A percentile compares a stretch with the other conserved stretches of the same genome.
These are phyloP conservation scores for Onychomys torridus DNA, from an alignment of 2,797 vertebrate genomes.

Conservation along the genomic window DNA sequence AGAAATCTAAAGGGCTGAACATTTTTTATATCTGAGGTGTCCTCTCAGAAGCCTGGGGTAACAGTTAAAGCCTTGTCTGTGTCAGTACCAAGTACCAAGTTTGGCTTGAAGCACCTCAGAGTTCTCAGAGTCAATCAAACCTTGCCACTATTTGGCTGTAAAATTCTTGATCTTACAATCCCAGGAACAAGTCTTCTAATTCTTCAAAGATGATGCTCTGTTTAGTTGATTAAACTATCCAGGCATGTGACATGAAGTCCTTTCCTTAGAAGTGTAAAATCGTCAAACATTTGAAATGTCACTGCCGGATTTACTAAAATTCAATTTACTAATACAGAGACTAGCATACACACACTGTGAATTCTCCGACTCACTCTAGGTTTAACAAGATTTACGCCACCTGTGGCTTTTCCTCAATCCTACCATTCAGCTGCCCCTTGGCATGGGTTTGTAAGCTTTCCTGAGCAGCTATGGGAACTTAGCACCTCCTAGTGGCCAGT, in stretches of 20 bases:
- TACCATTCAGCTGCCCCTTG: neutral
- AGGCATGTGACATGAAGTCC: neutral
- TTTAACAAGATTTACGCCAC: neutral
- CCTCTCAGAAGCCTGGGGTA: neutral
- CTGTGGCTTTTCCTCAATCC: neutral
- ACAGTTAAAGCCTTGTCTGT: neutral
- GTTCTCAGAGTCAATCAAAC: neutral
- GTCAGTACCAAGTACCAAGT: neutral
- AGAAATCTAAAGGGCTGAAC: slow-evolving; percentile 1
- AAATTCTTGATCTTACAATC: neutral
- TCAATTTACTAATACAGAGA: slow-evolving; percentile 30
- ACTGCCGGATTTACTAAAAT: slow-evolving; percentile 17
- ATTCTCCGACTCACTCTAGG: neutral
- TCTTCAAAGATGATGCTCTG: neutral
- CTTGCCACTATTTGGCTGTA: neutral
- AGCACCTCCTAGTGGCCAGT: slow-evolving; percentile 62
- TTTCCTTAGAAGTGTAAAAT: neutral
- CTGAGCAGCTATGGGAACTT: neutral
- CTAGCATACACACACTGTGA: neutral
- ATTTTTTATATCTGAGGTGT: neutral
- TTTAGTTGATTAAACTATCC: neutral
- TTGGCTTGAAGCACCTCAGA: neutral
- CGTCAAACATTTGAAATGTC: neutral
- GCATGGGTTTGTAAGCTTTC: accelerated
- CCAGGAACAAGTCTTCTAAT: neutral